Conservation (phyloP, 2,888 invertebrate genomes). For the Drosophila putrida region DNA sequence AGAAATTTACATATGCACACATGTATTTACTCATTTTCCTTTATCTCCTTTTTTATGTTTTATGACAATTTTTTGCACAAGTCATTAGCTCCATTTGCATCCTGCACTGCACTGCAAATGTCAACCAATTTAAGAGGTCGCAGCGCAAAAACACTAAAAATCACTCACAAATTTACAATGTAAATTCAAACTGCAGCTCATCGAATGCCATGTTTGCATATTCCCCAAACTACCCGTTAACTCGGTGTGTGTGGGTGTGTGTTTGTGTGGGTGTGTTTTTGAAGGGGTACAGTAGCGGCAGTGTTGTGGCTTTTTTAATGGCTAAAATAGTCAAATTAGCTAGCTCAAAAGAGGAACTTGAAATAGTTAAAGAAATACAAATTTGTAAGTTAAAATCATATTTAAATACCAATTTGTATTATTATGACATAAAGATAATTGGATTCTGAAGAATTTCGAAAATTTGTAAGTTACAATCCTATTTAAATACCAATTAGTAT, state of each 20-base stretch:
- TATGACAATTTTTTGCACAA: conserved; percentile 31
- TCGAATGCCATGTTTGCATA: conserved; percentile 55
- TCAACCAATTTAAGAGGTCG: conserved; percentile 45
- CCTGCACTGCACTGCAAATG: conserved; percentile 35
- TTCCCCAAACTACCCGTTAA: conserved; percentile 4
- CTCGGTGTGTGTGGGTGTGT: neutral
- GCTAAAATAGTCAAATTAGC: too few species aligned
- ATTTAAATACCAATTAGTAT: too few species aligned
- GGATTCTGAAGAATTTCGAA: too few species aligned
- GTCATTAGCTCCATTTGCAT: conserved; percentile 55
- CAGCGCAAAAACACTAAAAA: conserved; percentile 54
- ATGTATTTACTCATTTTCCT: neutral
- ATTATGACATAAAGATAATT: too few species aligned
- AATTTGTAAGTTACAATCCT: too few species aligned
- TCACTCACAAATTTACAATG: conserved; percentile 70
- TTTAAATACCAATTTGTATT: too few species aligned
- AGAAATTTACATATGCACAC: neutral
- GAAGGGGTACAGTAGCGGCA: neutral
- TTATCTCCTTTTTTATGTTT: neutral
- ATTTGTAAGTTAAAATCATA: too few species aligned
- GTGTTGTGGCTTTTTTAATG: neutral
- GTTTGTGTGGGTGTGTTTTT: neutral
- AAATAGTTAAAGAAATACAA: too few species aligned
- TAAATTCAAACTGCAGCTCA: conserved; percentile 53
- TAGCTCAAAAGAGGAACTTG: too few species aligned